Conservation (phyloP, 2,888 invertebrate genomes). For the Esperia sulphurella region DNA sequence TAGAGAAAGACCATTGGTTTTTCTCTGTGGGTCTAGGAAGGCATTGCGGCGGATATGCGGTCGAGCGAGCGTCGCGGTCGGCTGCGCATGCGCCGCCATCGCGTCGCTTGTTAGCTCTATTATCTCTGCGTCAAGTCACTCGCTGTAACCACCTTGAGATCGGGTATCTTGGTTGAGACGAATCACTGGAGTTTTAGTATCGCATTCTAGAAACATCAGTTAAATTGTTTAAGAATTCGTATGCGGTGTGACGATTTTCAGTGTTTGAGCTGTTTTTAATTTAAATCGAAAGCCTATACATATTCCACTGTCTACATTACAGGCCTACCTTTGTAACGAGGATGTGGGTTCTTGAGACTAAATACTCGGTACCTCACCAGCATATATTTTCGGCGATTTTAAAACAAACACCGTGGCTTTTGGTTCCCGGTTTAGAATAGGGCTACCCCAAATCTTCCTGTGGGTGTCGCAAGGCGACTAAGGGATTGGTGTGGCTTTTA, state of each 20-base stretch:
- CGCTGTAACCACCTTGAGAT: conserved; percentile 56
- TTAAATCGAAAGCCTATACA: neutral
- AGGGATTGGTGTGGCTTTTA: no score
- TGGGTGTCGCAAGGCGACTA: no score
- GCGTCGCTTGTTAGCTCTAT: conserved; percentile 68
- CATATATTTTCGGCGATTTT: no score
- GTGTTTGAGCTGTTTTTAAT: neutral
- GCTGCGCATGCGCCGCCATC: conserved; percentile 63
- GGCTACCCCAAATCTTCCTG: no score
- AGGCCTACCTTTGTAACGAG: no score
- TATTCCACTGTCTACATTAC: neutral
- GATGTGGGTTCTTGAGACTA: no score
- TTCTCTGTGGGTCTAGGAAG: conserved; percentile 53
- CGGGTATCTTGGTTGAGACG: conserved; percentile 49
- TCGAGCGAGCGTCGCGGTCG: conserved; percentile 65
- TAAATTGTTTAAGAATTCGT: neutral
- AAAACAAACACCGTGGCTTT: no score
- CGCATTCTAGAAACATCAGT: neutral
- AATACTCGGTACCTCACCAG: no score
- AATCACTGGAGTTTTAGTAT: conserved; percentile 29
- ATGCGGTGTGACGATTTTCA: neutral
- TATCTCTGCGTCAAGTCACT: conserved; percentile 55
- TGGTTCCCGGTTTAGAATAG: no score
- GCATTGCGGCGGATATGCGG: conserved; percentile 70
- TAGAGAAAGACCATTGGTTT: conserved; percentile 18